Evolutionary conservation across 2,113 vertebrate species (phyloP), one percentile per base, ranked within the genome.

Genomic region (Peromyscus leucopus): DNA sequence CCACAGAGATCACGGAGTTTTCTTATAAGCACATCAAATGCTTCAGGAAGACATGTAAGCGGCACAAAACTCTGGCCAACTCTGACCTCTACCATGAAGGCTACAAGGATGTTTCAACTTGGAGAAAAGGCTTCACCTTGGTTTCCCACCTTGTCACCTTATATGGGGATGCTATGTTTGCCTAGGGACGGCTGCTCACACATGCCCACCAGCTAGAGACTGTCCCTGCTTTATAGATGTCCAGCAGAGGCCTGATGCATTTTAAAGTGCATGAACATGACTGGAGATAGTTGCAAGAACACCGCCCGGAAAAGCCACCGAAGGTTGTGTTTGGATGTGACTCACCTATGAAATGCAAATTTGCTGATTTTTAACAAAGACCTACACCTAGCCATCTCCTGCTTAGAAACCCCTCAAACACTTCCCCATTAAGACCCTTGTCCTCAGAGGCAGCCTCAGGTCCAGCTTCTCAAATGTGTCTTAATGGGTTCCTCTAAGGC

Each of bases 81-180:
- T 33, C 72, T 89, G 71, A 75, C 71, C 55, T 89, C 55, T 63
- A 42, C 21, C 39, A 76, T 36, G 16, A 63, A 78, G 72, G 16
- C 57, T 59, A 75, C n/a, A 90, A 36, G 39, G 24, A 59, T 36
- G 74, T 42, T 71, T 89, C 69, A 13, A 19, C 17, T 39, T 42
- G 78, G 51, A 72, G 24, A 65, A 48, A 63, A 33, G 26, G 7
- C 31, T 33, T 12, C 17, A 12, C 48, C 36, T 42, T 57, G 24
- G 74, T 46, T 82, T 69, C 33, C 55, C n/a, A 22, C 51, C 21
- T 83, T 46, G 28, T 48, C n/a, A 3, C 42, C 51, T 59, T 65
- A 11, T 2, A 10, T 11, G 17, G 48, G n/a, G 19, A 42, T 4
- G 4, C 67, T 4, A 7, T 0, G 42, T 39, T 33, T 33, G 33